Evolutionary conservation across 2,797 vertebrate genomes (phyloP).

Genomic region (Falco biarmicus): DNA sequence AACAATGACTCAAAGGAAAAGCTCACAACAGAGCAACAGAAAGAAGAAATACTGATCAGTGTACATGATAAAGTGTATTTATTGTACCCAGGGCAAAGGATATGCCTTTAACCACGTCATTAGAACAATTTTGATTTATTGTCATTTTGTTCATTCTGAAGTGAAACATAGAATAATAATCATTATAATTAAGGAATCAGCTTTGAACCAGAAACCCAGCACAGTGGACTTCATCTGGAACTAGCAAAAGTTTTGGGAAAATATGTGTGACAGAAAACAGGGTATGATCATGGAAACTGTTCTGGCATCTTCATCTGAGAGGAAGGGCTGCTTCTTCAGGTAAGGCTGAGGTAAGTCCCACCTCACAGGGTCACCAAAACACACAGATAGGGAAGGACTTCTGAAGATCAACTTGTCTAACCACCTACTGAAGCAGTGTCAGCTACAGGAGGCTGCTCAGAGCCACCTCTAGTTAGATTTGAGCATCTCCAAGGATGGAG

Average conservation of each 20-base stretch:
- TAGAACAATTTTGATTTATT: not conserved
- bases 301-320: not conserved
- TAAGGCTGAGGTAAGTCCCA: not conserved
- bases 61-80: not conserved
- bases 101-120: not conserved
- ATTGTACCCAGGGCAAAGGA: not conserved
- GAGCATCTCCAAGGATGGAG: not conserved
- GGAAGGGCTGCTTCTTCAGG: not conserved
- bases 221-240: not conserved
- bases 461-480: not conserved
- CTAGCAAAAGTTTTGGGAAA: not conserved
- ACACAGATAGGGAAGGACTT: not conserved
- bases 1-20: constrained; percentile 52
- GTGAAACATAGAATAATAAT: not conserved
- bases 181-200: not conserved
- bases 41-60: constrained; percentile 13
- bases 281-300: not conserved
- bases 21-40: constrained; percentile 2
- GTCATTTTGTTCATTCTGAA: not conserved
- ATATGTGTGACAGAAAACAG: not conserved
- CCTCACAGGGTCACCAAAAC: not conserved
- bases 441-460: not conserved
- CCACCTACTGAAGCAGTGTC: not conserved
- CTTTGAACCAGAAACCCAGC: not conserved
- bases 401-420: not conserved